Evolutionary conservation across 2,797 vertebrate species (phyloP), one percentile per base, ranked within the genome.

Genomic region (Calcarius lapponicus): DNA sequence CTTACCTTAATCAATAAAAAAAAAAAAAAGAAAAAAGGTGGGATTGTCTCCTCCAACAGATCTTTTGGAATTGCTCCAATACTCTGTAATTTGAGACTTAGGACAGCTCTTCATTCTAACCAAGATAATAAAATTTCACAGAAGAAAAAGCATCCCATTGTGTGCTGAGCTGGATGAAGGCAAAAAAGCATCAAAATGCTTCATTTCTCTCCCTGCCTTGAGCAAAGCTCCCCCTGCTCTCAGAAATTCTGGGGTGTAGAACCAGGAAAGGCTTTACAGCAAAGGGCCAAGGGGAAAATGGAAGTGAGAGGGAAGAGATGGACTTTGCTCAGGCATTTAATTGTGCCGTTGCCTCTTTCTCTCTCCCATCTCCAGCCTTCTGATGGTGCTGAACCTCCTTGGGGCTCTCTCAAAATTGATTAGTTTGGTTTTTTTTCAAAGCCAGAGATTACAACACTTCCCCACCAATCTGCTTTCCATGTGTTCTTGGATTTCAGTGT

Each of bases 31-130:
- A 12, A 17, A 9, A 31, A 60, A 20, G 26, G 24, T 50, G 50
- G 48, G 54, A n/a, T 79, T 53, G 32, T 21, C 29, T 58, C 34
- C n/a, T 67, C 45, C 50, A 61, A 90, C 26, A 83, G 25, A 26
- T 43, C 50, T 57, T 93, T 54, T 88, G 94, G 90, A 93, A 80
- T 38, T 61, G 18, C 48, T 91, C 86, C 92, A 94, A 31, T 13
- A 22, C 15, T 50, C 43, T 36, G 22, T 28, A 61, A 74, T 36
- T 60, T 76, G 78, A 86, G 79, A 88, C 62, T 58, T 28, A 53
- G 75, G 80, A 91, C 88, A 95, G 88, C 91, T 88, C 83, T 56
- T 95, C 48, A 20, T 54, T 66, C 51, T 26, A 79, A 92, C 47
- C 73, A 87, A 91, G 57, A 34, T 31, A 69, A 75, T 91, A 85